These are phyloP conservation scores for Zaprionus taronus DNA, from an alignment of 1,140 invertebrate genomes.

Conservation along the genomic window DNA sequence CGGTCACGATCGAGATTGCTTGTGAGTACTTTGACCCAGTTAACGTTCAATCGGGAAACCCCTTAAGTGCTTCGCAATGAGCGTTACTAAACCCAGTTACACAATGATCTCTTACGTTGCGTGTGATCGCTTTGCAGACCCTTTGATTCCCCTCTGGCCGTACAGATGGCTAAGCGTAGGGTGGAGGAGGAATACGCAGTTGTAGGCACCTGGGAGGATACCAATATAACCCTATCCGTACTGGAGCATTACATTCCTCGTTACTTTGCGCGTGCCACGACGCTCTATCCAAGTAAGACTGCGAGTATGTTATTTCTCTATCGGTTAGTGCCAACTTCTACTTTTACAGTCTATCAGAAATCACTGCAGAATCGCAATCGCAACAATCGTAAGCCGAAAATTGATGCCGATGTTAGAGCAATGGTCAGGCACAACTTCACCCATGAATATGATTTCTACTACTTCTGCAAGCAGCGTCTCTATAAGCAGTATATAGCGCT, in stretches of 20 bases:
- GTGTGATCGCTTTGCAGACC: constrained; percentile 86
- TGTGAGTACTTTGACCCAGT: constrained; percentile 86
- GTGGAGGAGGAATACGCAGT: constrained; percentile 94
- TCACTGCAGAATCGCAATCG: constrained; percentile 67
- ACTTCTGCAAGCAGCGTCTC: constrained; percentile 93
- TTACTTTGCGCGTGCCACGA: constrained; percentile 91
- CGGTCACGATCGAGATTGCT: constrained; percentile 93
- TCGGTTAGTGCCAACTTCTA: background rate
- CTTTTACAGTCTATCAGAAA: constrained; percentile 62
- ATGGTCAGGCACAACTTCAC: constrained; percentile 93
- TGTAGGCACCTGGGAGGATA: constrained; percentile 93
- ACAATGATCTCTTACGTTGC: background rate
- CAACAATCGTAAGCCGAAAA: constrained; percentile 83
- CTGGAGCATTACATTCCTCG: constrained; percentile 92
- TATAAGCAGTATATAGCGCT: constrained; percentile 91
- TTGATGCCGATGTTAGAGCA: constrained; percentile 92
- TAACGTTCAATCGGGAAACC: constrained; percentile 17
- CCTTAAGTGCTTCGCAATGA: background rate
- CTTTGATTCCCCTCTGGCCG: constrained; percentile 91
- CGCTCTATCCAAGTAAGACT: constrained; percentile 64
- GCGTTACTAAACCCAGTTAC: background rate
- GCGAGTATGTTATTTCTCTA: background rate
- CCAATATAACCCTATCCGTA: constrained; percentile 92
- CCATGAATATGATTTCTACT: constrained; percentile 94
- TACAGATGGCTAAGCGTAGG: constrained; percentile 92